A percentile compares a stretch with the other conserved stretches of the same genome.
Evolutionary conservation across 1,140 invertebrate genomes (phyloP).

Genomic region (Drosophila melanica): DNA sequence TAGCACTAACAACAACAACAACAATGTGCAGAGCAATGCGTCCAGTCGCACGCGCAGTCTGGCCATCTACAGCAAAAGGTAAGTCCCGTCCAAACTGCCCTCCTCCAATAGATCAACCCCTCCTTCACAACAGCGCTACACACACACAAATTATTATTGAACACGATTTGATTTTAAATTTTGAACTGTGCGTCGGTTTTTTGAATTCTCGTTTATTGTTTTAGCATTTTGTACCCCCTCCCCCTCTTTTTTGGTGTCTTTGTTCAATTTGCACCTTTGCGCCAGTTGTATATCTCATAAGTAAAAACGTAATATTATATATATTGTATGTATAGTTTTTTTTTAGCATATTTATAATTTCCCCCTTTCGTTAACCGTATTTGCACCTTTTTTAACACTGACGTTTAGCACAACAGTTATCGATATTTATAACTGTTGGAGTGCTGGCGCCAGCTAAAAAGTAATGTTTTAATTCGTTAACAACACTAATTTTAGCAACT

Average conservation of each 20-base stretch:
- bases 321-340: background rate
- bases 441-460: background rate
- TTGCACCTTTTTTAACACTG: slow-evolving; percentile 26
- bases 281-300: slow-evolving; percentile 45
- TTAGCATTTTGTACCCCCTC: slow-evolving; percentile 12
- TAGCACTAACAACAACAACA: slow-evolving; percentile 65
- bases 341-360: slow-evolving; percentile 24
- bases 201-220: slow-evolving; percentile 37
- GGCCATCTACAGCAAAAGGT: slow-evolving; percentile 83
- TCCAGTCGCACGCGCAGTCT: slow-evolving; percentile 77
- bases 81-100: slow-evolving; percentile 51
- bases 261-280: slow-evolving; percentile 19
- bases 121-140: slow-evolving; percentile 17
- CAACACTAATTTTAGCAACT: slow-evolving; percentile 31
- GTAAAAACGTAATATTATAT: background rate
- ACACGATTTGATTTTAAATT: slow-evolving; percentile 49
- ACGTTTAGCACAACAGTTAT: background rate
- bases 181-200: slow-evolving; percentile 33
- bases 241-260: slow-evolving; percentile 10
- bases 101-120: slow-evolving; percentile 2
- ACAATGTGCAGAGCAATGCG: slow-evolving; percentile 57
- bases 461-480: slow-evolving; percentile 8
- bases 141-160: slow-evolving; percentile 22
- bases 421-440: slow-evolving; percentile 11
- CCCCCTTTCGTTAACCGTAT: slow-evolving; percentile 13